Conservation (phyloP, 1,140 invertebrate genomes). For the Drosophila pachea region DNA sequence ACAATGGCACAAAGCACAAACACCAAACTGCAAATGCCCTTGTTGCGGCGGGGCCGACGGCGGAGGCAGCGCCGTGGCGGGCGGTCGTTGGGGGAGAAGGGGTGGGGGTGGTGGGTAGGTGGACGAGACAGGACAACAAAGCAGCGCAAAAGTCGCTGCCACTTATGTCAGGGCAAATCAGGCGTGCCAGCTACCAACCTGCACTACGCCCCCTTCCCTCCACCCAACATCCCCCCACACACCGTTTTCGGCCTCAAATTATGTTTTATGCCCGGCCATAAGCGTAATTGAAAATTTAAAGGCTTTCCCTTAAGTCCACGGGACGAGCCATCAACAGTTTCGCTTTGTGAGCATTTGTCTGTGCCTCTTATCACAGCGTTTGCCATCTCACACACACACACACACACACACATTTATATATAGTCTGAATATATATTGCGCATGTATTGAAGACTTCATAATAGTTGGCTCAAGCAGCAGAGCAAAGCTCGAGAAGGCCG, state of each 20-base stretch:
- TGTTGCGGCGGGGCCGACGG: constrained; percentile 17
- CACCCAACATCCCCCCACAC: too few relatives aligned
- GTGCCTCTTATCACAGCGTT: background rate
- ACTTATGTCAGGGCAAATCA: constrained; percentile 75
- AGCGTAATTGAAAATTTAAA: constrained; percentile 69
- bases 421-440: too few relatives aligned
- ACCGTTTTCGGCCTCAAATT: constrained; percentile 62
- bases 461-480: too few relatives aligned
- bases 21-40: constrained; percentile 58
- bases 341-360: background rate
- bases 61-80: too few relatives aligned
- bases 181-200: constrained; percentile 41
- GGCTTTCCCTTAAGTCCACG: background rate
- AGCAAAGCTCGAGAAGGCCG: too few relatives aligned
- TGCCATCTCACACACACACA: too few relatives aligned
- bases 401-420: too few relatives aligned
- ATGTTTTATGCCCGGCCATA: constrained; percentile 75
- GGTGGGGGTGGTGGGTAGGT: background rate
- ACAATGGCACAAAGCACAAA: constrained; percentile 50
- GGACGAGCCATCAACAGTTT: background rate
- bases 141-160: constrained; percentile 50
- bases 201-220: background rate
- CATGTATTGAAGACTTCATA: too few relatives aligned
- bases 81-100: background rate
- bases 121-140: constrained; percentile 41